These are phyloP conservation scores for Gibbula magus DNA, from an alignment of 2,888 invertebrate species.

Conservation along the genomic window DNA sequence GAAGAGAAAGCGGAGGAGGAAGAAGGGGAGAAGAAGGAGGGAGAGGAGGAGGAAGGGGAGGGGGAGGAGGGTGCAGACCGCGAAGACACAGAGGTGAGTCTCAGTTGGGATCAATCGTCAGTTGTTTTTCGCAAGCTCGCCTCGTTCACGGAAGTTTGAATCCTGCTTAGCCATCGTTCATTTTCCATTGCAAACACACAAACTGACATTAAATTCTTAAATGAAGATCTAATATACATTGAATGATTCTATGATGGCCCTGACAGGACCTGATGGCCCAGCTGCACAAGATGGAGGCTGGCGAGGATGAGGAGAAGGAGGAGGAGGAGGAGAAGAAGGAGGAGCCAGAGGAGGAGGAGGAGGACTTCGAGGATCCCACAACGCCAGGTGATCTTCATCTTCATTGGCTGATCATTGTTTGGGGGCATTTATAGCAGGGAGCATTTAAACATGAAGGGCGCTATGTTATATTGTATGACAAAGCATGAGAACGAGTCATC, in stretches of 20 bases:
- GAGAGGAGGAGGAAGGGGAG: conserved; percentile 47
- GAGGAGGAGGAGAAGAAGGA: conserved; percentile 57
- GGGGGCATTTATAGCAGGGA: no score
- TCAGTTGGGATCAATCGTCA: not conserved
- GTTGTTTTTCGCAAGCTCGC: no score
- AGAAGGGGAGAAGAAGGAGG: conserved; percentile 47
- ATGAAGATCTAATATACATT: not conserved
- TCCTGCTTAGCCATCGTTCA: no score
- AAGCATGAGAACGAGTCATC: no score
- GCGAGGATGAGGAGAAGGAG: conserved; percentile 56
- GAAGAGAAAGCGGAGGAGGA: conserved; percentile 34
- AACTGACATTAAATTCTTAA: no score
- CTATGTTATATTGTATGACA: no score
- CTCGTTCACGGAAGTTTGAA: no score
- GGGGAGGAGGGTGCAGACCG: conserved; percentile 39
- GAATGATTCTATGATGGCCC: not conserved
- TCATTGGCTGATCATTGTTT: no score
- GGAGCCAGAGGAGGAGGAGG: conserved; percentile 61
- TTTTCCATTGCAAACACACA: no score
- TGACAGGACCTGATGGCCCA: conserved; percentile 59
- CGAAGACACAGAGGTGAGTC: conserved; percentile 50
- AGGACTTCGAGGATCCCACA: conserved; percentile 64
- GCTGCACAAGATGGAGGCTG: conserved; percentile 51
- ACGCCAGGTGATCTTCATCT: conserved; percentile 62
- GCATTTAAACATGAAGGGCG: no score